A percentile compares a stretch with the other conserved stretches of the same genome.
Evolutionary conservation across 2,888 invertebrate species (phyloP).

Genomic region (Electrophaes corylata): DNA sequence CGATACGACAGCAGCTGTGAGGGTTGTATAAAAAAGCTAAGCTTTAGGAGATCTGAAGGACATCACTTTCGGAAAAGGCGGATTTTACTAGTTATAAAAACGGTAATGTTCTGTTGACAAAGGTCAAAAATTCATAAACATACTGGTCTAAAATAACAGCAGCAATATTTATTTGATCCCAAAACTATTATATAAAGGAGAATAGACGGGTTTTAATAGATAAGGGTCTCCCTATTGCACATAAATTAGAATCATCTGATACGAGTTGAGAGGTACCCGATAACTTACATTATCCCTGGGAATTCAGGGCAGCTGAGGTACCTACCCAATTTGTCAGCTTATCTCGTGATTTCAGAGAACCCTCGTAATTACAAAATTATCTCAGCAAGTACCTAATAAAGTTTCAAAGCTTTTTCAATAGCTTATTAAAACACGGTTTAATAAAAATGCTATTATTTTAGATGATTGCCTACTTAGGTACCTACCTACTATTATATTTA

Average conservation of each 20-base stretch:
- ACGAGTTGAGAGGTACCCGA: slow-evolving; percentile 23
- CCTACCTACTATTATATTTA: too few species aligned
- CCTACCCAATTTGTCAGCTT: slow-evolving; percentile 32
- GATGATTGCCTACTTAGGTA: too few species aligned
- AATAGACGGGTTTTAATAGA: slow-evolving; percentile 13
- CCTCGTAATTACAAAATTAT: slow-evolving; percentile 30
- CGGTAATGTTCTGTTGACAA: neutral
- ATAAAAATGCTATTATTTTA: too few species aligned
- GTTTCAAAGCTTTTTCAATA: slow-evolving; percentile 4
- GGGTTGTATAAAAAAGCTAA: neutral
- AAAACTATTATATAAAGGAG: slow-evolving; percentile 13
- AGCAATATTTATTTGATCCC: neutral
- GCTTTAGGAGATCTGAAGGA: slow-evolving; percentile 4
- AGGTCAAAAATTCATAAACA: too few species aligned
- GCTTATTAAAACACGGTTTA: neutral
- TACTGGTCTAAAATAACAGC: neutral
- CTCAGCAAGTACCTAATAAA: neutral
- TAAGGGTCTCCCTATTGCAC: slow-evolving; percentile 14
- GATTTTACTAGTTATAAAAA: neutral
- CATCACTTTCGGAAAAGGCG: neutral
- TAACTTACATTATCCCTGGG: slow-evolving; percentile 28
- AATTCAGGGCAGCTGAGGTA: slow-evolving; percentile 14
- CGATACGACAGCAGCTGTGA: slow-evolving; percentile 12
- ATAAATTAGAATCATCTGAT: slow-evolving; percentile 26
- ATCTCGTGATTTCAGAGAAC: slow-evolving; percentile 27